Evolutionary conservation across 1,140 invertebrate genomes (phyloP).

Genomic region (Scaptomyza graminum): DNA sequence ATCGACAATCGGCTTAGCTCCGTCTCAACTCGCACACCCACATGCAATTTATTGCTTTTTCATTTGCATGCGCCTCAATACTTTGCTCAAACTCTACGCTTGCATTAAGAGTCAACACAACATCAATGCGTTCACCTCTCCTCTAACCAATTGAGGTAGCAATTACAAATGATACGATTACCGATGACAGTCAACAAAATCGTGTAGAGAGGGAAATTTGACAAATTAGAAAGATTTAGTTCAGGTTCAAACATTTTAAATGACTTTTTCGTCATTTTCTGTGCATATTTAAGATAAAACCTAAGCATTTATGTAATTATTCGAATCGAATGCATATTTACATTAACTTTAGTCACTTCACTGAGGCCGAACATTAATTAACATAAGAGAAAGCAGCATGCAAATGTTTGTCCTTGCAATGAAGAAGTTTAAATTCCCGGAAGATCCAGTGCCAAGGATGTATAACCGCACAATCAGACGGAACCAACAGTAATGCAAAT

Average conservation of each 20-base stretch:
- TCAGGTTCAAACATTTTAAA: too few relatives aligned
- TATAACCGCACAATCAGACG: constrained; percentile 46
- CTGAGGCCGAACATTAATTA: background rate
- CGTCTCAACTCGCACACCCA: constrained; percentile 16
- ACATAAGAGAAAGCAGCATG: background rate
- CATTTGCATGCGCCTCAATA: constrained; percentile 50
- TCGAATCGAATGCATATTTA: too few relatives aligned
- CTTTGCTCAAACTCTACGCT: constrained; percentile 51
- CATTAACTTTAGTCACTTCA: too few relatives aligned
- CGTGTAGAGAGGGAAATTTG: too few relatives aligned
- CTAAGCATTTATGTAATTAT: too few relatives aligned
- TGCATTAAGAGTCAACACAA: constrained; percentile 57
- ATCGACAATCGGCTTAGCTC: constrained; percentile 33
- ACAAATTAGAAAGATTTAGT: too few relatives aligned
- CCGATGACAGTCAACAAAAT: too few relatives aligned
- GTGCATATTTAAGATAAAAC: too few relatives aligned
- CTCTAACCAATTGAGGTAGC: background rate
- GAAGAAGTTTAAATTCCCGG: constrained; percentile 58
- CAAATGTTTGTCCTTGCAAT: constrained; percentile 44
- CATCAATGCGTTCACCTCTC: constrained; percentile 6
- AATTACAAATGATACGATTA: background rate
- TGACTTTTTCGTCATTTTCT: too few relatives aligned
- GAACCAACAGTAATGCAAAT: constrained; percentile 17
- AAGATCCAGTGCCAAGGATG: constrained; percentile 64
- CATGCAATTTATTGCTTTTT: constrained; percentile 48